Evolutionary conservation across 2,113 vertebrate genomes (phyloP).

Genomic region (Bambusicola thoracicus): DNA sequence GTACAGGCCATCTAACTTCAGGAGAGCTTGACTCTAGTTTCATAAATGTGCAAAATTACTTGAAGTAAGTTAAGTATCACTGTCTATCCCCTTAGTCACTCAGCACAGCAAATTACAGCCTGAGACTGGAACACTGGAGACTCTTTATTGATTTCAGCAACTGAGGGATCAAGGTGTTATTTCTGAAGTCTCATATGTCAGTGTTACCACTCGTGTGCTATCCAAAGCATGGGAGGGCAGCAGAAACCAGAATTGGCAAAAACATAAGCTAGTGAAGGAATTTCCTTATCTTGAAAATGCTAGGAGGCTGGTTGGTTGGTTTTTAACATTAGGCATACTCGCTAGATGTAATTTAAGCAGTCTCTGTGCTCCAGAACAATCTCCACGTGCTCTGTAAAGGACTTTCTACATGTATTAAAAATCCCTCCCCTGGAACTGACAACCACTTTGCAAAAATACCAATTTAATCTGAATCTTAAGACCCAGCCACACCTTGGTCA

Average conservation of each 20-base stretch:
- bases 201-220: not conserved
- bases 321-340: not conserved
- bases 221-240: not conserved
- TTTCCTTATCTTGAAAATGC: not conserved
- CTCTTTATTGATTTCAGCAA: slow-evolving; percentile 31
- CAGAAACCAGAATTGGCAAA: slow-evolving; percentile 3
- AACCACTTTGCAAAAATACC: not conserved
- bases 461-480: not conserved
- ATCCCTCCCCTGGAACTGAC: not conserved
- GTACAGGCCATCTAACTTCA: not conserved
- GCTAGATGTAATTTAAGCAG: not conserved
- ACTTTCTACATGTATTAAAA: not conserved
- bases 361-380: not conserved
- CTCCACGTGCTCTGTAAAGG: not conserved
- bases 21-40: not conserved
- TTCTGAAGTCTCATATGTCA: slow-evolving; percentile 46
- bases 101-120: slow-evolving; percentile 30
- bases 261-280: not conserved
- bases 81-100: not conserved
- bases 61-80: not conserved
- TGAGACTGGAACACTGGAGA: slow-evolving; percentile 21
- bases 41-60: not conserved
- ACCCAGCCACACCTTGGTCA: not conserved
- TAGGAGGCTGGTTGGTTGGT: not conserved
- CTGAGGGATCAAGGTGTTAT: slow-evolving; percentile 15